A percentile compares a stretch with the other conserved stretches of the same genome.
Conservation (phyloP, 2,797 vertebrate species). For the Discoglossus pictus region DNA sequence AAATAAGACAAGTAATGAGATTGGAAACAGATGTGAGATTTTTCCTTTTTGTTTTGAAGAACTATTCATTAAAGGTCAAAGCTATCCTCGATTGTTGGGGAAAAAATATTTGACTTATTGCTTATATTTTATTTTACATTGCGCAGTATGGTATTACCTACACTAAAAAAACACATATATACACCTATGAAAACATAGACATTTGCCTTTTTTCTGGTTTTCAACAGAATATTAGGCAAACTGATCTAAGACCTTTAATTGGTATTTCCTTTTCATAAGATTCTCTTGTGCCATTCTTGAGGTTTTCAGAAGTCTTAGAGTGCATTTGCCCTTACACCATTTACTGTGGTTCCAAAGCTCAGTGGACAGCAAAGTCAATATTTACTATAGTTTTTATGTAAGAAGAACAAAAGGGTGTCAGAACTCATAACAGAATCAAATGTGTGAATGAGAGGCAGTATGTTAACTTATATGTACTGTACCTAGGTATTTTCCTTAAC, state of each 20-base stretch:
- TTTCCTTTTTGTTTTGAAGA: constrained; percentile 43
- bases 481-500: no score
- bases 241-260: constrained; percentile 17
- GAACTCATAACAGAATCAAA: no score
- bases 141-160: not conserved
- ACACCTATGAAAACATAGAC: no score
- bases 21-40: constrained; percentile 51
- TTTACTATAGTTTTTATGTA: constrained; percentile 6
- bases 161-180: no score
- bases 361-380: constrained; percentile 9
- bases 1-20: constrained; percentile 53
- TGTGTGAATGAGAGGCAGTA: no score
- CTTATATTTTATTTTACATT: constrained; percentile 42
- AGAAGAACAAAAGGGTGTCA: not conserved
- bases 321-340: no score
- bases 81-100: constrained; percentile 25
- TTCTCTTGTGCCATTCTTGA: no score
- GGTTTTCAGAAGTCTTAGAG: not conserved
- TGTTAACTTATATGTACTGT: no score
- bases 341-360: not conserved
- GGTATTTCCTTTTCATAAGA: constrained; percentile 10
- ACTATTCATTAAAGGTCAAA: constrained; percentile 48
- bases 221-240: no score
- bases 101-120: constrained; percentile 10
- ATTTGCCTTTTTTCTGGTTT: no score